Percentiles rank a stretch among this genome's conserved stretches.
Evolutionary conservation across 2,888 invertebrate species (phyloP).

Genomic region (Choreutis nemorana): DNA sequence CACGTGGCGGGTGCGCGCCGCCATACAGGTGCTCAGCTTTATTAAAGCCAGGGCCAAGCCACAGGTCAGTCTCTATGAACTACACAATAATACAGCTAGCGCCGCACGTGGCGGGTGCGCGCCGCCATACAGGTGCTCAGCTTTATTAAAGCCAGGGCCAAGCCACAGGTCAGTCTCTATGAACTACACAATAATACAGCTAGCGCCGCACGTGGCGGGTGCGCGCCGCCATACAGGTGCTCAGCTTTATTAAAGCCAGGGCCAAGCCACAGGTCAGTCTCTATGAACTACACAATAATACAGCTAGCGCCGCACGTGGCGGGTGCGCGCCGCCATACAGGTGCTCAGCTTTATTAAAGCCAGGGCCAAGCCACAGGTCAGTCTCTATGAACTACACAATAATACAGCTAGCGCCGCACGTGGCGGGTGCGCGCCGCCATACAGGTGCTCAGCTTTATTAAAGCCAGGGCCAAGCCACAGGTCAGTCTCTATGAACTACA

Average conservation of each 20-base stretch:
- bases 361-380: constrained; percentile 23
- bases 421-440: constrained; percentile 87
- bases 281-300: too few relatives aligned
- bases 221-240: constrained; percentile 87
- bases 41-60: constrained; percentile 36
- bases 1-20: constrained; percentile 83
- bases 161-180: constrained; percentile 29
- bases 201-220: constrained; percentile 78
- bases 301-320: constrained; percentile 74
- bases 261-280: constrained; percentile 27
- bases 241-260: constrained; percentile 73
- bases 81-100: constrained; percentile 77
- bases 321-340: constrained; percentile 88
- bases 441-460: constrained; percentile 84
- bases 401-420: constrained; percentile 74
- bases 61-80: too few relatives aligned
- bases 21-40: constrained; percentile 88
- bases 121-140: constrained; percentile 92
- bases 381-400: too few relatives aligned
- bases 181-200: too few relatives aligned
- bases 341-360: constrained; percentile 79
- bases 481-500: too few relatives aligned
- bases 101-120: constrained; percentile 77
- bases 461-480: constrained; percentile 22
- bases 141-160: constrained; percentile 57